Evolutionary conservation across 1,140 invertebrate species (phyloP), one percentile per base, ranked within the genome.

Genomic region (Babylonia areolata): DNA sequence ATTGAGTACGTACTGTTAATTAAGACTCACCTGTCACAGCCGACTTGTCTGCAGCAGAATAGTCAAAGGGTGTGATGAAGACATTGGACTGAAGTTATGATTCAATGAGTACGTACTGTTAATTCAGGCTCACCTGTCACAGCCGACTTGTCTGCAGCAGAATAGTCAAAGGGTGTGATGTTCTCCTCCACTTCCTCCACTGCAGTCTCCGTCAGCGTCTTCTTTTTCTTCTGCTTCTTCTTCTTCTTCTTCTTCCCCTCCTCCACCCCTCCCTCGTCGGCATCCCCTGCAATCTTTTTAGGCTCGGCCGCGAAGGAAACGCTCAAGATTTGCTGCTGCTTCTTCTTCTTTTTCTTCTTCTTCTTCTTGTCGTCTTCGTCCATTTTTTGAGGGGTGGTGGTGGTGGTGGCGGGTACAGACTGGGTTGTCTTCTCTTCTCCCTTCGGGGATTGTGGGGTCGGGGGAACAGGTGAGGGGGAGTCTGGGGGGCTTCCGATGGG

Each of bases 81-180:
- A n/a, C 33, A 12, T 39, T 23, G 5, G 1, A 23, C 35, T 35
- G 28, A 11, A 71, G 37, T 23, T n/a, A 39, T 35, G 9, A 23
- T 2, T 37, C 2, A 69, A 69, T 28, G 9, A 28, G 31, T 35
- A 64, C 78, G 28, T 31, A 58, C 79, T 69, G n/a, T n/a, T n/a
- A n/a, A n/a, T n/a, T n/a, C n/a, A n/a, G n/a, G 5, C 33, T 15
- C 20, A 85, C 86, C 54, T 81, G 84, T 77, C 31, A 87, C 35
- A 0, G 42, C 69, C 2, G 77, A 51, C 81, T 85, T 87, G 37
- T 87, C 84, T 54, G 84, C 86, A 31, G 84, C 42, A 73, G 83
- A 40, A 83, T 87, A 87, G 71, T 87, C 84, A 85, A 87, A 87
- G 5, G 84, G 75, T 40, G 84, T 79, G 75, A 87, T 81, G 71